Evolutionary conservation across 2,113 vertebrate species (phyloP).

Genomic region (Heterotis niloticus): DNA sequence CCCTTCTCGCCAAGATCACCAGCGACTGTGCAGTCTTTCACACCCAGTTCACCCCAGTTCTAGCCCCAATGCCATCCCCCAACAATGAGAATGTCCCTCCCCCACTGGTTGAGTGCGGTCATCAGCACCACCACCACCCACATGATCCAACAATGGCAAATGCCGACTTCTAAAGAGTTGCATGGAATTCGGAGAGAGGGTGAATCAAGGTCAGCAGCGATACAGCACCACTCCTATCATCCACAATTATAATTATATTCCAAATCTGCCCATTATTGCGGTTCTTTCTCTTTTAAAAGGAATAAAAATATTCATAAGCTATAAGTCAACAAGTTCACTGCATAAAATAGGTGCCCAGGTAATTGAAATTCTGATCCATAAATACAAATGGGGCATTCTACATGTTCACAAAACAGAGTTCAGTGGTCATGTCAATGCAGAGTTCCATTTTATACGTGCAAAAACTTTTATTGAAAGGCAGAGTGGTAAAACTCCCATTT

Average conservation of each 20-base stretch:
- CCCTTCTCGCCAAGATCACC: too few species aligned
- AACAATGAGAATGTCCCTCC: too few species aligned
- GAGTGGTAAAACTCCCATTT: too few species aligned
- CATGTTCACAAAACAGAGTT: neutral
- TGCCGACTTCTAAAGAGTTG: neutral
- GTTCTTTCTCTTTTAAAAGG: neutral
- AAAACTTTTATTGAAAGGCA: too few species aligned
- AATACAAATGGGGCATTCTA: neutral
- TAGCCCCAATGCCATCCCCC: too few species aligned
- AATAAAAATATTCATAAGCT: neutral
- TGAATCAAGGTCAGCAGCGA: neutral
- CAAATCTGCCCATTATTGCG: too few species aligned
- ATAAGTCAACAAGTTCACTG: neutral
- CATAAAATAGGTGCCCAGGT: neutral
- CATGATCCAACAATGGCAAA: neutral
- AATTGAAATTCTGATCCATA: neutral
- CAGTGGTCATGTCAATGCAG: too few species aligned
- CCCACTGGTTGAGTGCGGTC: too few species aligned
- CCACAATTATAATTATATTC: too few species aligned
- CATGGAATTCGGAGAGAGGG: neutral
- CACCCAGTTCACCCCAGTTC: too few species aligned
- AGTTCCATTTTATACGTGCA: too few species aligned
- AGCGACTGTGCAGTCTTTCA: too few species aligned
- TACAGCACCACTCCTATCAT: neutral
- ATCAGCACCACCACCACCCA: neutral